Evolutionary conservation across 2,113 vertebrate genomes (phyloP).

Genomic region (Eptatretus burgeri): DNA sequence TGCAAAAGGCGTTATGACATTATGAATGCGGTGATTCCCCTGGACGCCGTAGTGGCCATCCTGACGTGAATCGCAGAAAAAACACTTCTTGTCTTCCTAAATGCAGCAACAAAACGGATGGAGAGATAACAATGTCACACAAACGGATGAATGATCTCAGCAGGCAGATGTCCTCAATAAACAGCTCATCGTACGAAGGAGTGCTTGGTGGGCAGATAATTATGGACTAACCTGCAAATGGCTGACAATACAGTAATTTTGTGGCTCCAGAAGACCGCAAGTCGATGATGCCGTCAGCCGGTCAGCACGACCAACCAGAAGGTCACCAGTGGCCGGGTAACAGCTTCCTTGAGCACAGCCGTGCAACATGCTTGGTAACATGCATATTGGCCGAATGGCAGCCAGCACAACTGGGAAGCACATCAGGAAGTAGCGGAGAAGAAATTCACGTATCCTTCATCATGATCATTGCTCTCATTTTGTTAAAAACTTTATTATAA

Average conservation of each 20-base stretch:
- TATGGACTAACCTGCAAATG: constrained; percentile 26
- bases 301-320: constrained; percentile 23
- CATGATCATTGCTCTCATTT: no score
- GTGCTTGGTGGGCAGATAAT: background rate
- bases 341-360: constrained; percentile 27
- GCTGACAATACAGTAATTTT: constrained; percentile 41
- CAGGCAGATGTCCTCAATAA: background rate
- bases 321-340: constrained; percentile 41
- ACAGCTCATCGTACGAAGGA: background rate
- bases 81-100: constrained; percentile 45
- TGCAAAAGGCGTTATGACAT: constrained; percentile 29
- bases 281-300: constrained; percentile 29
- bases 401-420: no score
- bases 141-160: no score
- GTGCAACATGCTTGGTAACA: constrained; percentile 11
- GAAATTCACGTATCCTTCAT: no score
- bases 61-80: constrained; percentile 24
- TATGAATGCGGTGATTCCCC: constrained; percentile 35
- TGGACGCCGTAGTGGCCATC: constrained; percentile 15
- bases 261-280: constrained; percentile 20
- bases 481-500: no score
- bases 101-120: background rate
- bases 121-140: background rate
- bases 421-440: no score
- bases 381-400: no score